Percentiles rank a stretch among this genome's conserved stretches.
These are phyloP conservation scores for Gambusia yucatana DNA, from an alignment of 2,797 vertebrate species.

Conservation along the genomic window DNA sequence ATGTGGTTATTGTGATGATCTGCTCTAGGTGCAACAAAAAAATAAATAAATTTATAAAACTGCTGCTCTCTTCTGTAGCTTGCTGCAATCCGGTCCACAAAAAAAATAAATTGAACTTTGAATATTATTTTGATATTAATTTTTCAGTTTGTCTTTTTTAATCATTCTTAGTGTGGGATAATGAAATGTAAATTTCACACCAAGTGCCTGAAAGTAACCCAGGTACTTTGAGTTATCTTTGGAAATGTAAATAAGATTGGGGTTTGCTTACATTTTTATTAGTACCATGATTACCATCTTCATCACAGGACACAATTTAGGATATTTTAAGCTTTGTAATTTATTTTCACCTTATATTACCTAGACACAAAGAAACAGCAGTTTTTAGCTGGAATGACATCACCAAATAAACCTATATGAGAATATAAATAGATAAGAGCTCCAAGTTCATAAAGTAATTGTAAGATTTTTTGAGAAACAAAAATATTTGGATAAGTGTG, in stretches of 20 bases:
- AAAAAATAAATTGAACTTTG: not conserved
- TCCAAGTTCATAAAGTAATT: not conserved
- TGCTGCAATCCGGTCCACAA: not conserved
- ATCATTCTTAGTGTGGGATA: no score
- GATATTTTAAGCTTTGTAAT: not conserved
- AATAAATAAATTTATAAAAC: not conserved
- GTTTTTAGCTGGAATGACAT: not conserved
- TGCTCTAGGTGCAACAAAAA: not conserved
- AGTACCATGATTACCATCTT: not conserved
- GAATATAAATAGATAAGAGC: not conserved
- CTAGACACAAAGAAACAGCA: not conserved
- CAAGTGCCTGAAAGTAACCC: no score
- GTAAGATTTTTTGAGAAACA: not conserved
- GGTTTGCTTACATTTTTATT: not conserved
- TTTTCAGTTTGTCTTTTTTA: not conserved
- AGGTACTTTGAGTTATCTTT: not conserved
- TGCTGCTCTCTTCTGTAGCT: not conserved
- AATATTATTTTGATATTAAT: not conserved
- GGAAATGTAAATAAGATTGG: not conserved
- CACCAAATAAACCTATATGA: not conserved
- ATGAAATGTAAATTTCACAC: not conserved
- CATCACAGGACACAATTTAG: not conserved
- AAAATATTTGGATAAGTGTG: not conserved
- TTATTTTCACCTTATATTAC: not conserved
- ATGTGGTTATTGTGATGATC: not conserved